Base-by-base conservation (phyloP, 2,113 vertebrate species). In the Tympanuchus pallidicinctus region DNA sequence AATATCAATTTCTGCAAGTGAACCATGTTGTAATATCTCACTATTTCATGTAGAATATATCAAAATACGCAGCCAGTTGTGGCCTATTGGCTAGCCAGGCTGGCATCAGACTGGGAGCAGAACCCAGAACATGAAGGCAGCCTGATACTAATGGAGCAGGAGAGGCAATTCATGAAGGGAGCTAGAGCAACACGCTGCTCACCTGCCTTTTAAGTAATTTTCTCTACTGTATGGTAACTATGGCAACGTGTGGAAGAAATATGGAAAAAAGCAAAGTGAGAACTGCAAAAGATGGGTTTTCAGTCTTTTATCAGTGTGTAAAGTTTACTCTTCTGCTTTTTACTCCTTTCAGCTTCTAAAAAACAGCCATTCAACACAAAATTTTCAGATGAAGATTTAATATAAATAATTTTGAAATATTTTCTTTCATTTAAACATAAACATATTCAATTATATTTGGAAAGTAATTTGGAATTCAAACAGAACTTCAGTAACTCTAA, bases 171-270 rank as follows among this genome's bases (percentile, higher is more conserved):
- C 21, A 2, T 10, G 56, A 48, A 73, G 65, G n/a, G 42, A 66
- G 19, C 28, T 2, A 59, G 36, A 63, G 45, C 7, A 83, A 59
- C 30, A 8, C 0, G 0, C 14, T 21, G 1, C 52, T 57, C 52
- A 75, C 32, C 48, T 81, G 22, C 20, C 30, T 77, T 56, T 64
- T 5, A 0, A 21, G 10, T 4, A 73, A 48, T 38, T 59, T 86
- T 56, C 32, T 80, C 20, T 2, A 2, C 7, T 56, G 47, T 74
- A 13, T 16, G 14, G 34, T 60, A 63, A 27, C 28, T 77, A 42
- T 70, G 43, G n/a, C 18, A 75, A 52, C n/a, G 22, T n/a, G 24
- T 24, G 27, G 76, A 63, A 32, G 36, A 95, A 82, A 76, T 65
- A 27, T 40, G 54, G n/a, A 36, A 70, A 86, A 86, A 86, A 71